Evolutionary conservation across 2,888 invertebrate genomes (phyloP).

Genomic region (Leptopilina syphax): DNA sequence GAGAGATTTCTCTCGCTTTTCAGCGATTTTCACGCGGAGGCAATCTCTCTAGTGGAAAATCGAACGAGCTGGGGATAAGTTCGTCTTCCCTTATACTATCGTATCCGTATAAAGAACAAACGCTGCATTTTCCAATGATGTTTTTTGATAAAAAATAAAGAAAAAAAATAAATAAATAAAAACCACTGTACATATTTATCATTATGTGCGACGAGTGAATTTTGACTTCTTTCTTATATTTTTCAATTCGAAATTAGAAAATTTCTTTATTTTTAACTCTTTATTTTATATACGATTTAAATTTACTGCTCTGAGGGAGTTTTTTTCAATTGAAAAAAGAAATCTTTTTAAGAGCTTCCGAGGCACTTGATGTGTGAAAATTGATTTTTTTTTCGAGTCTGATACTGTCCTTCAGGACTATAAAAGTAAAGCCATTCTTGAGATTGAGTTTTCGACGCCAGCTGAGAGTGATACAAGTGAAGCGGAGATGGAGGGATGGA

Average conservation of each 20-base stretch:
- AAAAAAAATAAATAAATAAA: too few relatives aligned
- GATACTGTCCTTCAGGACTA: too few relatives aligned
- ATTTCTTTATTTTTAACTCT: not conserved
- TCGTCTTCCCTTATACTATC: constrained; percentile 44
- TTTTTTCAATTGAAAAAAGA: not conserved
- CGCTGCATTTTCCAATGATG: constrained; percentile 44
- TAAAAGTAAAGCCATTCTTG: too few relatives aligned
- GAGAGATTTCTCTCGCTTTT: constrained; percentile 48
- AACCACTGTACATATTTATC: not conserved
- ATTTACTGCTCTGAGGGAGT: not conserved
- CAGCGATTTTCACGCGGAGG: constrained; percentile 47
- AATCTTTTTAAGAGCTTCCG: constrained; percentile 5
- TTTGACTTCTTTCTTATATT: not conserved
- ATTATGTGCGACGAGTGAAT: too few relatives aligned
- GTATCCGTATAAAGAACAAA: constrained; percentile 35
- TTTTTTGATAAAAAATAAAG: constrained; percentile 10
- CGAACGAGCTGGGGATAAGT: constrained; percentile 53
- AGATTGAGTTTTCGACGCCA: too few relatives aligned
- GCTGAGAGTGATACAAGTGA: too few relatives aligned
- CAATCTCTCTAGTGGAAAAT: constrained; percentile 53
- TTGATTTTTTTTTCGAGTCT: not conserved
- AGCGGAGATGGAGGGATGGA: too few relatives aligned
- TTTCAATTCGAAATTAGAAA: not conserved
- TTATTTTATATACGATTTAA: not conserved
- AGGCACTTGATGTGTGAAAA: not conserved